phyloP scores from a whole-genome alignment of 1,140 invertebrate genomes.

The Drosophila leontia region DNA sequence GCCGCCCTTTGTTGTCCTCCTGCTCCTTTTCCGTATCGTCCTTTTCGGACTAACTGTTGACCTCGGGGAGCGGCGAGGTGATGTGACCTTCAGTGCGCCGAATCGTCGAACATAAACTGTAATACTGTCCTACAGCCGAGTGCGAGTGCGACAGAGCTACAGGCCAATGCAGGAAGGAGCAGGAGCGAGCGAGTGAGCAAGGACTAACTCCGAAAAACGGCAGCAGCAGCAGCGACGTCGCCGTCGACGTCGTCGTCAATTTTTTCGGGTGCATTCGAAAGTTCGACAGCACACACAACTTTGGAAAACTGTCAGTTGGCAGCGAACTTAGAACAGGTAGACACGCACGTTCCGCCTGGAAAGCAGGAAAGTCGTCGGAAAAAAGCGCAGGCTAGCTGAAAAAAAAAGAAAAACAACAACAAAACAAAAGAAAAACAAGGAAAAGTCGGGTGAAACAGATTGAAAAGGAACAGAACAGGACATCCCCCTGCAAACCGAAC shows the following conservation, averaged over 20 bases:
- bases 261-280: constrained; percentile 80
- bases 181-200: background rate
- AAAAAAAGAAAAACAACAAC: background rate
- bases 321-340: constrained; percentile 85
- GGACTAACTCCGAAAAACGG: constrained; percentile 61
- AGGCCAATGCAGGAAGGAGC: too few species aligned
- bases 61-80: background rate
- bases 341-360: constrained; percentile 75
- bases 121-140: constrained; percentile 29
- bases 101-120: constrained; percentile 19
- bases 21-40: background rate
- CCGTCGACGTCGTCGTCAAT: constrained; percentile 21
- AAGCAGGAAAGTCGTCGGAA: constrained; percentile 24
- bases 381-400: constrained; percentile 16
- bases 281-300: constrained; percentile 78
- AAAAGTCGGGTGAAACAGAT: constrained; percentile 27
- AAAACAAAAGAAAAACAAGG: background rate
- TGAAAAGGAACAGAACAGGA: constrained; percentile 17
- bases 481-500: background rate
- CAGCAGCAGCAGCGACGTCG: constrained; percentile 4
- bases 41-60: constrained; percentile 45
- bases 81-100: constrained; percentile 30
- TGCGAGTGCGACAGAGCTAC: constrained; percentile 8
- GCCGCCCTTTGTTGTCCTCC: constrained; percentile 4
- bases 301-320: constrained; percentile 85